Percentiles rank a stretch among this genome's conserved stretches.
These are phyloP conservation scores for Eptesicus fuscus DNA, from an alignment of 2,113 vertebrate species.

Conservation along the genomic window DNA sequence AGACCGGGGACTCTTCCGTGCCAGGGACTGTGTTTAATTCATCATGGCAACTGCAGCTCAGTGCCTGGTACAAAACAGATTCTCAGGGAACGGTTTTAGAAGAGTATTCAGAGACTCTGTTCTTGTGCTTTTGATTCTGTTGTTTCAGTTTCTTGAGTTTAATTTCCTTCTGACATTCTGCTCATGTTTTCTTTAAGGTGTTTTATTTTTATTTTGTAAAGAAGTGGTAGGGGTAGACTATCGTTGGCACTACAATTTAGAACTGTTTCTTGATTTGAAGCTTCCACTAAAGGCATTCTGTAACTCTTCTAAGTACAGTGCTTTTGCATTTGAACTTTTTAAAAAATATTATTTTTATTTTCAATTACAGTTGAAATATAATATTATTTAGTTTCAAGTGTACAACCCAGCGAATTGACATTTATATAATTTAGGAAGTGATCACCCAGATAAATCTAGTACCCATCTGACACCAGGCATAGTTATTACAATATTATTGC, in stretches of 20 bases:
- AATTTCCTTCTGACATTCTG: background rate
- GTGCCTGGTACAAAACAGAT: background rate
- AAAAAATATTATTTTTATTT: background rate
- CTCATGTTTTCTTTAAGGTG: background rate
- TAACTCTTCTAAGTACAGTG: background rate
- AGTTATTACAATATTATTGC: background rate
- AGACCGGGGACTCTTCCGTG: background rate
- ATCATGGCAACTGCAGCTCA: background rate
- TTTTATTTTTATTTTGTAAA: constrained; percentile 21
- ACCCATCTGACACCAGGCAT: background rate
- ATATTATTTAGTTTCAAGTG: background rate
- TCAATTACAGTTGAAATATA: background rate
- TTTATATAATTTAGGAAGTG: background rate
- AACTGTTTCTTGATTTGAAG: background rate
- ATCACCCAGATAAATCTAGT: background rate
- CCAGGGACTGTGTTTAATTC: background rate
- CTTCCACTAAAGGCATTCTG: background rate
- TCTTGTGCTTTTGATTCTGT: background rate
- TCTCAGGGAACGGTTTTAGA: background rate
- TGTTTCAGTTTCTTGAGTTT: background rate
- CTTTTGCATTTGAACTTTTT: background rate
- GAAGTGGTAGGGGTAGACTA: background rate
- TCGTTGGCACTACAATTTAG: background rate
- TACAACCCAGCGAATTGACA: background rate
- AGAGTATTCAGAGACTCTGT: background rate